Percentiles rank a stretch among this genome's conserved stretches.
These are phyloP conservation scores for Orchestia grillus DNA, from an alignment of 1,140 invertebrate species.

Conservation along the genomic window DNA sequence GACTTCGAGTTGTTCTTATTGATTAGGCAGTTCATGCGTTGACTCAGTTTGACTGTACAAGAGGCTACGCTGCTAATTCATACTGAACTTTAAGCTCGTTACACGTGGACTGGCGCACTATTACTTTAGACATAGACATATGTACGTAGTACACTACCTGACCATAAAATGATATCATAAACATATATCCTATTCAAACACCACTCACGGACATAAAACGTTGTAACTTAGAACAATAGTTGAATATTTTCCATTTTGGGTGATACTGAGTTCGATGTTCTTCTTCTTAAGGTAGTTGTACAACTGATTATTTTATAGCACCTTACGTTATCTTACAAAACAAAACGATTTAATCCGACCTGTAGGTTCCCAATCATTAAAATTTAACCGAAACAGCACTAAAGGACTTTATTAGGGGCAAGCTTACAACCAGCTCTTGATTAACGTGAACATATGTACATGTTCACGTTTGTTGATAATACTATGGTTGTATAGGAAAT, in stretches of 20 bases:
- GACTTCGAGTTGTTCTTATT: not conserved
- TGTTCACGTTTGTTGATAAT: not conserved
- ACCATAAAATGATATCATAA: not conserved
- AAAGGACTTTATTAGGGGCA: not conserved
- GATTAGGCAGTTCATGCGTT: not conserved
- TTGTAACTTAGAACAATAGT: not conserved
- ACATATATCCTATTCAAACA: not conserved
- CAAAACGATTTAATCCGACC: not conserved
- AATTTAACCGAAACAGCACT: not conserved
- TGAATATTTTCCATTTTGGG: too few species aligned
- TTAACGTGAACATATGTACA: too few species aligned
- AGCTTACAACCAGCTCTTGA: too few species aligned
- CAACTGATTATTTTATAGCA: not conserved
- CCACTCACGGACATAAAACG: not conserved
- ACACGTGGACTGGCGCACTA: not conserved
- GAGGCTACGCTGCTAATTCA: not conserved
- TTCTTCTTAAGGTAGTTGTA: too few species aligned
- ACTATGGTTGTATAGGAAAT: not conserved
- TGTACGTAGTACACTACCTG: not conserved
- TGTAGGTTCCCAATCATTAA: not conserved
- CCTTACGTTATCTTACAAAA: not conserved
- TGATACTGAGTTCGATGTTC: too few species aligned
- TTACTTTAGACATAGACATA: not conserved
- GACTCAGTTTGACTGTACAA: not conserved
- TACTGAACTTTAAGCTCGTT: not conserved